Conservation (phyloP, 2,113 vertebrate genomes). For the Polyodon spathula region DNA sequence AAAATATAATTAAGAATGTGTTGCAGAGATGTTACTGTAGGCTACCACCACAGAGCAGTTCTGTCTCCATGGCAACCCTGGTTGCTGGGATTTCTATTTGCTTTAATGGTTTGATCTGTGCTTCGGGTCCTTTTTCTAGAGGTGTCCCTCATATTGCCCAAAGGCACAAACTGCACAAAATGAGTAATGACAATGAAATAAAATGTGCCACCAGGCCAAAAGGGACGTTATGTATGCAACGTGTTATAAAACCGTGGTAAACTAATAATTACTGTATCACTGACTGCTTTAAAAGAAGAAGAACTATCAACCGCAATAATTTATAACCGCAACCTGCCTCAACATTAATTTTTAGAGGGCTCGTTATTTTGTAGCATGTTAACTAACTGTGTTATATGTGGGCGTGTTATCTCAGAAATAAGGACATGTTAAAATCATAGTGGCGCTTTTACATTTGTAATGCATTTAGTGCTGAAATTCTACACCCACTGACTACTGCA, state of each 20-base stretch:
- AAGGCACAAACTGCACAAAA: conserved; percentile 24
- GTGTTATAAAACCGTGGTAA: neutral
- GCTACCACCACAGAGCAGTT: conserved; percentile 38
- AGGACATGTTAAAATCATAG: no score
- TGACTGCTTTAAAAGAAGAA: neutral
- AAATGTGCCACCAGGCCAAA: neutral
- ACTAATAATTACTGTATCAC: no score
- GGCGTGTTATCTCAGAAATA: no score
- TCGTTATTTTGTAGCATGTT: no score
- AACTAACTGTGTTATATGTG: no score
- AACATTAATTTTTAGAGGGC: no score
- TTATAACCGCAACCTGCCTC: no score
- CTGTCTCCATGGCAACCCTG: conserved; percentile 60
- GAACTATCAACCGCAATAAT: no score
- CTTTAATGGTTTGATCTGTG: conserved; percentile 23
- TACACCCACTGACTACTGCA: no score
- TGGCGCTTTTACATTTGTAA: no score
- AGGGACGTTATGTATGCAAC: neutral
- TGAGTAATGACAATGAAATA: neutral
- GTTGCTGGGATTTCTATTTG: conserved; percentile 39
- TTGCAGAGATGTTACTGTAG: conserved; percentile 37
- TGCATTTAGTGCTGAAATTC: no score
- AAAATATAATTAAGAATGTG: conserved; percentile 47
- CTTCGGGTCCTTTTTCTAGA: conserved; percentile 16
- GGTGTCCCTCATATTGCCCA: conserved; percentile 23